Conservation (phyloP, 2,113 vertebrate genomes). For the Halichoerus grypus region DNA sequence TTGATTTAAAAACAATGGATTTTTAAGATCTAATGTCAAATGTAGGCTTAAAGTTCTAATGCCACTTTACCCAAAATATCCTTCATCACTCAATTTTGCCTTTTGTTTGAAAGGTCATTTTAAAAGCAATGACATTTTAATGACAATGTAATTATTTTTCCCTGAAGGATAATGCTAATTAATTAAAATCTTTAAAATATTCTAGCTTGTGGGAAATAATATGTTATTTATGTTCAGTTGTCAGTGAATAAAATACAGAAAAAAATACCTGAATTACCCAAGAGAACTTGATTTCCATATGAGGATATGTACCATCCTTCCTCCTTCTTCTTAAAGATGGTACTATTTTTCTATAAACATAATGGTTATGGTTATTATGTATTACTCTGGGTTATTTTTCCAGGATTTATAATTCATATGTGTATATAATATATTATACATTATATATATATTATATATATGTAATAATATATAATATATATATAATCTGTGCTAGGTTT, state of each 20-base stretch:
- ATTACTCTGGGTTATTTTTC: neutral
- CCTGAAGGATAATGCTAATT: slow-evolving; percentile 18
- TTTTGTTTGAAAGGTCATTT: slow-evolving; percentile 21
- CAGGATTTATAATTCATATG: neutral
- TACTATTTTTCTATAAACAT: neutral
- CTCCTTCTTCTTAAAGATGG: neutral
- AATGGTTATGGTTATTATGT: neutral
- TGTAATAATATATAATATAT: neutral
- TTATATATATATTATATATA: neutral
- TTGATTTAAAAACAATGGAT: neutral
- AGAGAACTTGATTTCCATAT: neutral
- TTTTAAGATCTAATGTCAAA: neutral
- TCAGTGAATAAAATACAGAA: neutral
- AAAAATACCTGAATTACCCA: neutral
- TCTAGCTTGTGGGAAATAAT: neutral
- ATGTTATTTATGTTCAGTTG: neutral
- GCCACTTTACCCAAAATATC: neutral
- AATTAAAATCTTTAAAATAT: slow-evolving; percentile 44
- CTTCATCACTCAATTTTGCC: neutral
- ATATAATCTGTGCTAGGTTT: neutral
- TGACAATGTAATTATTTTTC: slow-evolving; percentile 43
- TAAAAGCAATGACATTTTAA: neutral
- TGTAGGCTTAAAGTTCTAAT: neutral
- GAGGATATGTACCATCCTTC: neutral
- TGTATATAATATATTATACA: neutral